These are phyloP conservation scores for Pantherophis vulpinus DNA, from an alignment of 2,797 vertebrate species.

Conservation along the genomic window DNA sequence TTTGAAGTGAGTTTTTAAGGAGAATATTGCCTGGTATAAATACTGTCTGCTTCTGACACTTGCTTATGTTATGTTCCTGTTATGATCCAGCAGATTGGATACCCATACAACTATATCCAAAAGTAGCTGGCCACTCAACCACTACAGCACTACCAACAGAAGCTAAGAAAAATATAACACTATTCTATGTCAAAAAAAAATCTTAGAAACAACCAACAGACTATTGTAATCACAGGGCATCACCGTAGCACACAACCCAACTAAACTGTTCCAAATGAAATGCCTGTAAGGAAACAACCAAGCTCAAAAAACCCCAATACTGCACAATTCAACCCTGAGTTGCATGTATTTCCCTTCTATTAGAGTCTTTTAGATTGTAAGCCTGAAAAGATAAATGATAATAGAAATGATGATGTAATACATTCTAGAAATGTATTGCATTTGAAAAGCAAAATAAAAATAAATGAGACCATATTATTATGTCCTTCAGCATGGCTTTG, in stretches of 20 bases:
- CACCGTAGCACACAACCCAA: not conserved
- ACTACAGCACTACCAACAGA: not conserved
- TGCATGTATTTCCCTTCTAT: not conserved
- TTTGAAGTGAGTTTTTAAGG: not conserved
- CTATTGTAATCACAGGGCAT: not conserved
- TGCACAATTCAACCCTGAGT: not conserved
- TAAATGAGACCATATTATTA: not conserved
- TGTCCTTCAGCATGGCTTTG: too few species aligned
- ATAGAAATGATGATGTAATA: not conserved
- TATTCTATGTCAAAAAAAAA: not conserved
- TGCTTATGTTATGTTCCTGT: not conserved
- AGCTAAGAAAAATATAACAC: not conserved
- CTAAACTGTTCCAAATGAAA: not conserved
- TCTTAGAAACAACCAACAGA: not conserved
- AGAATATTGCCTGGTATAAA: not conserved
- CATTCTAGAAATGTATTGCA: not conserved
- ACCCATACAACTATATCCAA: not conserved
- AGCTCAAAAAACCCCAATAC: not conserved
- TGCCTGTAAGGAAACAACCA: not conserved
- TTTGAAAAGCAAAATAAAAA: not conserved
- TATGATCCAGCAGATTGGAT: not conserved
- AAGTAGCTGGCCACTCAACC: not conserved
- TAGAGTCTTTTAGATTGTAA: not conserved
- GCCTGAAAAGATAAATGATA: not conserved
- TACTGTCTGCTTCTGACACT: not conserved